A percentile compares a stretch with the other conserved stretches of the same genome.
phyloP scores from a whole-genome alignment of 2,113 vertebrate species.

The Suncus etruscus region DNA sequence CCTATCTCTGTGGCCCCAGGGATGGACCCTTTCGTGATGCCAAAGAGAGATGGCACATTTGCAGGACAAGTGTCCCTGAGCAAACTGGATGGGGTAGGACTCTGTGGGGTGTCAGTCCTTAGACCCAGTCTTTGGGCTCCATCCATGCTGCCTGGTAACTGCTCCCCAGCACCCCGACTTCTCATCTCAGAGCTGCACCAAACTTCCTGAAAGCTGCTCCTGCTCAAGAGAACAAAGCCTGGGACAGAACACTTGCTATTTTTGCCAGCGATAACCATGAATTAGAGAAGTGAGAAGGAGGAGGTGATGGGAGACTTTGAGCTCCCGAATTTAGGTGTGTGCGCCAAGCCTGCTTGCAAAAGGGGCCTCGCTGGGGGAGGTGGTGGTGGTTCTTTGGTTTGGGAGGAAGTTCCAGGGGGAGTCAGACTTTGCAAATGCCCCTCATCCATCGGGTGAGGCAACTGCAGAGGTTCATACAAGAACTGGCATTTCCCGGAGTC shows the following conservation, averaged over 20 bases:
- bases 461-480: neutral
- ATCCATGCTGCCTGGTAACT: neutral
- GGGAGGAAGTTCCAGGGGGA: slow-evolving; percentile 15
- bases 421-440: neutral
- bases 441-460: neutral
- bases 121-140: too few relatives aligned
- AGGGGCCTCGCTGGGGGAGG: slow-evolving; percentile 44
- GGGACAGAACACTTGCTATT: slow-evolving; percentile 61
- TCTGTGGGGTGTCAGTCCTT: too few relatives aligned
- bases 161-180: neutral
- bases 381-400: slow-evolving; percentile 43
- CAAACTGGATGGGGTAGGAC: too few relatives aligned
- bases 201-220: neutral
- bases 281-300: slow-evolving; percentile 66
- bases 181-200: neutral
- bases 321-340: slow-evolving; percentile 71
- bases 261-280: slow-evolving; percentile 70
- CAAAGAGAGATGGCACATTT: neutral
- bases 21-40: neutral
- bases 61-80: neutral
- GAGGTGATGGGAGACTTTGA: slow-evolving; percentile 56
- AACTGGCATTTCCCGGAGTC: neutral
- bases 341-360: neutral
- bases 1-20: neutral
- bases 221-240: slow-evolving; percentile 62